Percentiles rank a stretch among this genome's conserved stretches.
phyloP scores from a whole-genome alignment of 2,888 invertebrate genomes.

The Drosophila prolongata region DNA sequence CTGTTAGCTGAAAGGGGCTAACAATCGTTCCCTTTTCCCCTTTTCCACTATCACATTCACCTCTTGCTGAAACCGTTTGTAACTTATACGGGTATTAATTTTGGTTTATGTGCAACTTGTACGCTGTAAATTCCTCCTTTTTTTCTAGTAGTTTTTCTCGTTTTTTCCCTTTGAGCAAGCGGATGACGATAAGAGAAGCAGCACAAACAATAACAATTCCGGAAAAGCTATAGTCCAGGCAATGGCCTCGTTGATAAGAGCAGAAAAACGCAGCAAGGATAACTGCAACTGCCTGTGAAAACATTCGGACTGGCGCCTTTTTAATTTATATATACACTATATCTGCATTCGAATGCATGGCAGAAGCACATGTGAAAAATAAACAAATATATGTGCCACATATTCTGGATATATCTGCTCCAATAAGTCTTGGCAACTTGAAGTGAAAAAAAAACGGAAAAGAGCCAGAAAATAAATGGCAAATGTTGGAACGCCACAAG shows the following conservation, averaged over 20 bases:
- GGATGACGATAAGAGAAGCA: conserved; percentile 22
- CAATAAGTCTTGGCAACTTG: conserved; percentile 10
- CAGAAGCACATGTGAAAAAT: background rate
- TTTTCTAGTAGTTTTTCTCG: conserved; percentile 48
- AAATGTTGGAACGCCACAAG: background rate
- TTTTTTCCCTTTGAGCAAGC: conserved; percentile 7
- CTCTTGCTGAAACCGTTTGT: conserved; percentile 42
- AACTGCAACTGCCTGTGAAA: conserved; percentile 45
- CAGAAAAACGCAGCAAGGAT: conserved; percentile 21
- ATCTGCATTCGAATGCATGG: conserved; percentile 23
- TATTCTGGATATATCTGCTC: conserved; percentile 1
- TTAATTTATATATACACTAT: conserved; percentile 37
- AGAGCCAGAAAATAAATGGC: background rate
- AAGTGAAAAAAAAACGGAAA: background rate
- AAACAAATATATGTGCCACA: conserved; percentile 2
- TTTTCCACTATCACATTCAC: conserved; percentile 3
- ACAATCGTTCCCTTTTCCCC: background rate
- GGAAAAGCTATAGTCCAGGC: conserved; percentile 15
- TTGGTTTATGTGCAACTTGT: conserved; percentile 76
- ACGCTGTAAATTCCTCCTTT: conserved; percentile 60
- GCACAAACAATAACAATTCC: conserved; percentile 12
- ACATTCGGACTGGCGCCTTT: conserved; percentile 48
- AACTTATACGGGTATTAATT: conserved; percentile 75
- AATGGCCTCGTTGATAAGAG: conserved; percentile 53
- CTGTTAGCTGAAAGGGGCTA: conserved; percentile 4